Evolutionary conservation across 2,113 vertebrate genomes (phyloP).

Genomic region (Corydoras sp.): DNA sequence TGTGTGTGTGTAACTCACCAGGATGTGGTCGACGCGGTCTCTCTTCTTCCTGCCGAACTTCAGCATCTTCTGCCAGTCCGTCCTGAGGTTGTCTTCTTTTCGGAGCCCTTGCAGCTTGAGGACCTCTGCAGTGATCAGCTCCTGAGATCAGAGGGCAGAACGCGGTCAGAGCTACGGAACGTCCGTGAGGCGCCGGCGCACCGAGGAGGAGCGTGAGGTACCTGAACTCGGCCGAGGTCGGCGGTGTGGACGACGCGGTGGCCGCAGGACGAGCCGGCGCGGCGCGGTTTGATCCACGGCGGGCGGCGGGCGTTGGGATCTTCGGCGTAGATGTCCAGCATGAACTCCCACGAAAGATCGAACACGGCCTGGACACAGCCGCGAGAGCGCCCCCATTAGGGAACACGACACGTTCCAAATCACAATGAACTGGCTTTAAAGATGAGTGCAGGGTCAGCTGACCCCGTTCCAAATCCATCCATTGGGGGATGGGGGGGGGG

Average conservation of each 20-base stretch:
- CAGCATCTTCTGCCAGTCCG: constrained; percentile 97
- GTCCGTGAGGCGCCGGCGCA: no score
- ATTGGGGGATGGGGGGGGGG: no score
- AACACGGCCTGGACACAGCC: constrained; percentile 74
- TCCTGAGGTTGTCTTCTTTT: constrained; percentile 83
- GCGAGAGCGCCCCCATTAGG: no score
- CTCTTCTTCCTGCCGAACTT: constrained; percentile 97
- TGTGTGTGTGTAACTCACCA: constrained; percentile 64
- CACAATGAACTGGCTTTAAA: no score
- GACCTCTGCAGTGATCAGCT: constrained; percentile 81
- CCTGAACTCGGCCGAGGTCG: constrained; percentile 81
- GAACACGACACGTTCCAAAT: no score
- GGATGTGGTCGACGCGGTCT: constrained; percentile 91
- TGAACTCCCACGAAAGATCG: constrained; percentile 91
- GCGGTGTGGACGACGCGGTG: constrained; percentile 76
- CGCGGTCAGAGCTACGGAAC: no score
- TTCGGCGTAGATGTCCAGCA: constrained; percentile 87
- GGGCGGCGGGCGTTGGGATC: constrained; percentile 83
- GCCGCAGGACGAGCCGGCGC: constrained; percentile 72
- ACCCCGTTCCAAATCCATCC: background rate
- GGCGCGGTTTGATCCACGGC: constrained; percentile 83
- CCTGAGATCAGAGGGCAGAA: constrained; percentile 57
- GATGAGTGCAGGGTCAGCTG: background rate
- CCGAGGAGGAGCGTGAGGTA: background rate
- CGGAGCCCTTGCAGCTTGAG: constrained; percentile 81